Conservation (phyloP, 2,113 vertebrate species). For the Lates calcarifer region DNA sequence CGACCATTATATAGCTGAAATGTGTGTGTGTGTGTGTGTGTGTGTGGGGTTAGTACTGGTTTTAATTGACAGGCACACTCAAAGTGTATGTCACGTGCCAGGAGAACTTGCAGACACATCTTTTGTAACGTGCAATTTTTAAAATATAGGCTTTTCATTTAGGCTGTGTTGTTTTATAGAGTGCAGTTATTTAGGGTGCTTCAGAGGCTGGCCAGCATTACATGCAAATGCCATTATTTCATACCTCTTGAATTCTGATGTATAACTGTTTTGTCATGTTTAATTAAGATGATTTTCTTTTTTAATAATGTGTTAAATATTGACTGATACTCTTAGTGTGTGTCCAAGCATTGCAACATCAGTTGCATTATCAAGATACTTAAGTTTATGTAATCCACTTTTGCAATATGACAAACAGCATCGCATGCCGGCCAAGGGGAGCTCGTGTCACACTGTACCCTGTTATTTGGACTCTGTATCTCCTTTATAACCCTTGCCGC, state of each 20-base stretch:
- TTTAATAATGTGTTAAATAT: too few relatives aligned
- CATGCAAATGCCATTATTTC: neutral
- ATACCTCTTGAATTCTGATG: neutral
- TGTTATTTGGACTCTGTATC: constrained; percentile 46
- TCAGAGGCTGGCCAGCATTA: neutral
- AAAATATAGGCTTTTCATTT: neutral
- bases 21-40: neutral
- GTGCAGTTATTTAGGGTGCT: neutral
- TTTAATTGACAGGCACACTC: neutral
- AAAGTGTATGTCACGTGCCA: neutral
- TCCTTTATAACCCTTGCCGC: constrained; percentile 36
- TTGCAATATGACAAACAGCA: constrained; percentile 75
- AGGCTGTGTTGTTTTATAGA: neutral
- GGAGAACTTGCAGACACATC: neutral
- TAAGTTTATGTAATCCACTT: constrained; percentile 58
- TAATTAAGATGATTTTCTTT: neutral
- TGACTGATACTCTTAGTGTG: neutral
- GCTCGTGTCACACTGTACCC: constrained; percentile 30
- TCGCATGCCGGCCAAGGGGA: neutral
- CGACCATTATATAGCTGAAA: too few relatives aligned
- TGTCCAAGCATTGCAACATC: constrained; percentile 50
- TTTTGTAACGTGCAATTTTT: neutral
- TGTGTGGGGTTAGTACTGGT: neutral
- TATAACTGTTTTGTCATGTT: neutral
- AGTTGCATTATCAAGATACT: constrained; percentile 41